Evolutionary conservation across 2,797 vertebrate species (phyloP), one percentile per base, ranked within the genome.

Genomic region (Naso thynnoides): DNA sequence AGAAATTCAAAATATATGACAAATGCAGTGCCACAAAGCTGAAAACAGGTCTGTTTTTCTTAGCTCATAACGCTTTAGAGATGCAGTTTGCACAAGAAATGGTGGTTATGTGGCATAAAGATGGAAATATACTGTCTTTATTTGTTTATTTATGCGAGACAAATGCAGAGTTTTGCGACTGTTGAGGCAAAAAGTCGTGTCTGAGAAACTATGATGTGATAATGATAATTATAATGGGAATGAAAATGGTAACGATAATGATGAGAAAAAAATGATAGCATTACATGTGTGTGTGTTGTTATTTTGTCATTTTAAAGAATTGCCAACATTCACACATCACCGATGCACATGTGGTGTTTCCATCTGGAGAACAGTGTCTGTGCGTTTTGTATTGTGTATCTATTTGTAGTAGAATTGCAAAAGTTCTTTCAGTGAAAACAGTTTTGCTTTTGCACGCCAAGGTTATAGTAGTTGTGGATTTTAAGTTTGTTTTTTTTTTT

Each of bases 351-450:
- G 10, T 54, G 33, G 18, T 11, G 50, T n/a, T 24, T 1, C 66
- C 73, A 60, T 68, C 71, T 83, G 74, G 54, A 58, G 23, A 38
- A 45, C 2, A 70, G 38, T 23, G 13, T 44, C 54, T 16, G 11
- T 23, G 39, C 13, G 11, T 50, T 59, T 4, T 50, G 19, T 41
- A 5, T 36, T 44, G 9, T 23, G 36, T 14, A 27, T 45, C 8
- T 16, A 24, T 44, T 42, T 15, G 31, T 10, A 55, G 52, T 24
- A 33, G n/a, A 70, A 44, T 7, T 48, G 5, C 24, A 21, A 38
- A 18, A 13, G 14, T 0, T 50, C 0, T 49, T 44, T 1, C 9
- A 55, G 21, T 55, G 8, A 18, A 45, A 54, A 6, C 2, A 6
- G 6, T 15, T 27, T 5, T 24, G 2, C 36, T 11, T 21, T 50